phyloP scores from a whole-genome alignment of 2,888 invertebrate genomes.

The Chloroclysta siterata region DNA sequence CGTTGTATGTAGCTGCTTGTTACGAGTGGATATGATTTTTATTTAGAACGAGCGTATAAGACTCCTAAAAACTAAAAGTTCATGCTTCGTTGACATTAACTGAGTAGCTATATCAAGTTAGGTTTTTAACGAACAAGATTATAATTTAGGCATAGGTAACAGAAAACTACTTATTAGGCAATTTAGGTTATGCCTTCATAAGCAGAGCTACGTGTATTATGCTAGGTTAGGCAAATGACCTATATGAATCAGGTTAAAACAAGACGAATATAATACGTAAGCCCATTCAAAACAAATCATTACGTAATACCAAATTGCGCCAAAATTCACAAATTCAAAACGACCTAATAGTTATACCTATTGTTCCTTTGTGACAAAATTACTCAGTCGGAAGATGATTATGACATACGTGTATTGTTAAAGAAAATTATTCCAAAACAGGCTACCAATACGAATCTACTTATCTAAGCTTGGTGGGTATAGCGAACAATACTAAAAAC shows the following conservation, averaged over 20 bases:
- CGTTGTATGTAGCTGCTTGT: neutral
- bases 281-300: slow-evolving; percentile 29
- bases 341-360: slow-evolving; percentile 28
- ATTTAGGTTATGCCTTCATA: too few species aligned
- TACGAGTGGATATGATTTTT: neutral
- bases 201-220: neutral
- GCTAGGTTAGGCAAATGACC: neutral
- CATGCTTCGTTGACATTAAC: too few species aligned
- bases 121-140: too few species aligned
- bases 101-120: too few species aligned
- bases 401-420: slow-evolving; percentile 30
- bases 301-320: slow-evolving; percentile 31
- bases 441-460: slow-evolving; percentile 14
- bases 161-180: too few species aligned
- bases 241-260: slow-evolving; percentile 12
- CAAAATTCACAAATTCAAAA: slow-evolving; percentile 36
- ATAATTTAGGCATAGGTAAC: too few species aligned
- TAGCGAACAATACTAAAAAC: too few species aligned
- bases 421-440: slow-evolving; percentile 35
- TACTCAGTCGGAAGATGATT: slow-evolving; percentile 41
- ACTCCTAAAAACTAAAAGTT: too few species aligned
- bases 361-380: slow-evolving; percentile 45
- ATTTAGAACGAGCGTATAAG: neutral
- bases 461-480: neutral
- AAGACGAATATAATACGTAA: slow-evolving; percentile 1